phyloP scores from a whole-genome alignment of 2,797 vertebrate genomes.

The Clarias pachynema region DNA sequence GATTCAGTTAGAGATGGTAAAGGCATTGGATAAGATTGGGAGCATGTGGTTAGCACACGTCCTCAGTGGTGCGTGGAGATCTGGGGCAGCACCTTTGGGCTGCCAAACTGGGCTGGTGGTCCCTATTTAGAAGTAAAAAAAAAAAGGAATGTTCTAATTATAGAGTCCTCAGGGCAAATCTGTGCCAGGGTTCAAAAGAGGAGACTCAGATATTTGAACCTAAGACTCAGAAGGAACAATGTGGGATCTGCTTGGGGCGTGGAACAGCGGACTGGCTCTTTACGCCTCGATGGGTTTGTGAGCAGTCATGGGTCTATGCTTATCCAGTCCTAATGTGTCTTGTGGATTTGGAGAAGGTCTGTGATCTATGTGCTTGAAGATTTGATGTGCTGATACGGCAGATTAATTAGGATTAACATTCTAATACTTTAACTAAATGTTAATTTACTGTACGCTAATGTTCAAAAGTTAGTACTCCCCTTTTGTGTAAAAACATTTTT shows the following conservation, averaged over 20 bases:
- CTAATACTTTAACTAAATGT: background rate
- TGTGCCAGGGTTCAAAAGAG: background rate
- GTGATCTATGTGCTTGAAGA: background rate
- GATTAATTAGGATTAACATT: background rate
- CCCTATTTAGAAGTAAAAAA: background rate
- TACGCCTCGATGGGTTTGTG: background rate
- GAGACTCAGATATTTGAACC: background rate
- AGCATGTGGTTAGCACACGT: background rate
- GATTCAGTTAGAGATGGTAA: background rate
- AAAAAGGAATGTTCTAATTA: background rate
- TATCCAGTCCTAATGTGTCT: background rate
- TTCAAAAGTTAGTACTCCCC: no score
- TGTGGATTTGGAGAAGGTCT: background rate
- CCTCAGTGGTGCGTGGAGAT: background rate
- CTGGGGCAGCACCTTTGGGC: background rate
- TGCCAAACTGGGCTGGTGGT: background rate
- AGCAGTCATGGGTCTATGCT: background rate
- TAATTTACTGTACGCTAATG: background rate
- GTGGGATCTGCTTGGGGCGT: background rate
- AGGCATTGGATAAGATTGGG: background rate
- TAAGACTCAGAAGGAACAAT: background rate
- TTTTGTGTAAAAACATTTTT: no score
- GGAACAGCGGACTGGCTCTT: background rate
- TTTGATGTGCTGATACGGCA: background rate
- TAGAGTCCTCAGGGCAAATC: background rate